These are phyloP conservation scores for Ctenoplectra terminalis DNA, from an alignment of 1,140 invertebrate species.

Conservation along the genomic window DNA sequence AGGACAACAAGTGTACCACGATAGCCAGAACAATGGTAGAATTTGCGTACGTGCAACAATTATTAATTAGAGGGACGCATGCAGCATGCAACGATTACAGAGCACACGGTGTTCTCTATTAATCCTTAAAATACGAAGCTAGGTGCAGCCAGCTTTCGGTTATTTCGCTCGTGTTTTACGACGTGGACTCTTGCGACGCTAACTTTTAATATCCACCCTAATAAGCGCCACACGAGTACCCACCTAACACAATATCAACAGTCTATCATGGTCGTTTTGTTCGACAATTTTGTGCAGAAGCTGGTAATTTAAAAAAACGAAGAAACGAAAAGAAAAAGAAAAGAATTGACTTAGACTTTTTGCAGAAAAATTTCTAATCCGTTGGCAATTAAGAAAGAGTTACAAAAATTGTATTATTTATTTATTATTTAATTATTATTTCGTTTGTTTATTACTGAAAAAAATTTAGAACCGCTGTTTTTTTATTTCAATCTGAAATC, in stretches of 20 bases:
- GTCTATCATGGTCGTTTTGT: neutral
- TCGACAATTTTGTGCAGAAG: neutral
- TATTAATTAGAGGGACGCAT: constrained; percentile 41
- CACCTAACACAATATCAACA: neutral
- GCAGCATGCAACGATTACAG: constrained; percentile 29
- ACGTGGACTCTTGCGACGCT: neutral
- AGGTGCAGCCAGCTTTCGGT: neutral
- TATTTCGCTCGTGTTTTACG: neutral
- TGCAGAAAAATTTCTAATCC: neutral
- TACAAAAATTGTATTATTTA: too few relatives aligned
- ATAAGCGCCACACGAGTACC: neutral
- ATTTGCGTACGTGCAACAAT: constrained; percentile 25
- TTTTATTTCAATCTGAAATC: too few relatives aligned
- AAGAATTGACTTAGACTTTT: neutral
- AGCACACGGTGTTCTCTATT: constrained; percentile 9
- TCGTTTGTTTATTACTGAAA: too few relatives aligned
- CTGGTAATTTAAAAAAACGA: too few relatives aligned
- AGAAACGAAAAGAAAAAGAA: neutral
- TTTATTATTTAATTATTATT: too few relatives aligned
- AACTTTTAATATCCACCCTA: constrained; percentile 33
- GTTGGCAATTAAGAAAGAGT: neutral
- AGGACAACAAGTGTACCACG: neutral
- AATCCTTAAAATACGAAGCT: constrained; percentile 30
- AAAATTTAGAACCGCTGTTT: too few relatives aligned
- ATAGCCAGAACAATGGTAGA: neutral